Base-by-base conservation (phyloP, 1,140 invertebrate species). In the Penaeus japonicus region DNA sequence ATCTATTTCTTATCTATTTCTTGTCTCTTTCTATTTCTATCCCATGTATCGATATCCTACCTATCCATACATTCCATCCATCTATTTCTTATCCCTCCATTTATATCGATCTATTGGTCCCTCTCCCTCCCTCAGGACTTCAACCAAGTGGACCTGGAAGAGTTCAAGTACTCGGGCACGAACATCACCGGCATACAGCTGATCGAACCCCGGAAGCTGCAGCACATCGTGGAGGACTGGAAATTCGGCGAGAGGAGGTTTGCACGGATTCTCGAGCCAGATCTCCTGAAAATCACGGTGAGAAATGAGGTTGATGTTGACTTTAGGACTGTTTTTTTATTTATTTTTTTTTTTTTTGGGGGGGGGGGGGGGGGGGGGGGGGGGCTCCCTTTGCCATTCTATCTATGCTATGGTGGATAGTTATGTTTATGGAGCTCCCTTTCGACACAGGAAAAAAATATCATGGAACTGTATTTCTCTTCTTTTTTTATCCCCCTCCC, bases 131-230 rank as follows among this genome's bases (percentile, higher is more conserved):
- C 47, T 2, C 92, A 97, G 96, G 97, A 98, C 92, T 92, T 98
- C 39, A 96, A 98, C 91, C 97, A 96, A 47, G 95, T 98, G 17
- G 96, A 98, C 93, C 93, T 98, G 91, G 96, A 97, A 91, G 97
- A 98, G 93, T 98, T 98, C 92, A 96, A 97, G 92, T 97, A 98
- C 92, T 96, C 96, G 18, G 97, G 97, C 47, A 97, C 97, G 18
- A 98, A 98, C 93, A 98, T 98, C 90, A 98, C 97, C 7, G 96
- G 96, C 1, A 96, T 98, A 91, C 94, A 97, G 91, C 93, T 98
- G 85, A 95, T 97, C 1, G 96, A 97, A 92, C 96, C 96, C 0
- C 95, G 96, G 87, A 94, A 95, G 86, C 93, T 97, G 18, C 94
- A 95, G 89, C 22, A 87, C 24, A 32, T 90, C 4, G 89, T 90